Evolutionary conservation across 64 coral and sea anemone genomes (phyloP).

Genomic region (Acropora yongei): DNA sequence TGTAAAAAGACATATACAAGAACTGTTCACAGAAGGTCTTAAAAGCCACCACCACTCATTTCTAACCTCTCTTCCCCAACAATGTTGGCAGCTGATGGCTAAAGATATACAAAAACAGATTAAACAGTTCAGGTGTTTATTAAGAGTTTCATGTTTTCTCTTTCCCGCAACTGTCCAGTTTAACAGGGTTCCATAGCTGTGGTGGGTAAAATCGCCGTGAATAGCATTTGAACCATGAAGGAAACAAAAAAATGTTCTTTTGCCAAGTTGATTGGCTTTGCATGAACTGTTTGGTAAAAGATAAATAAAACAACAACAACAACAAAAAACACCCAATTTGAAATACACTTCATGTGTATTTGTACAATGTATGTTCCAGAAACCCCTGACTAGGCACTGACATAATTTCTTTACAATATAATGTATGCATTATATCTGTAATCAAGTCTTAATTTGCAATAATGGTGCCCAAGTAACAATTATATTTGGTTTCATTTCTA

Average conservation of each 20-base stretch:
- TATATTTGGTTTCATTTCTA: slow-evolving; percentile 18
- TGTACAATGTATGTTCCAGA: slow-evolving; percentile 20
- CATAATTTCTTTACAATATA: slow-evolving; percentile 12
- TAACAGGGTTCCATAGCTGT: slow-evolving; percentile 13
- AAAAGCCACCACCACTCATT: slow-evolving; percentile 17
- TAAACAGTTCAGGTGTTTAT: slow-evolving; percentile 10
- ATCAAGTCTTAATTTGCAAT: slow-evolving; percentile 14
- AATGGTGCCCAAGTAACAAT: slow-evolving; percentile 5
- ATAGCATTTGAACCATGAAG: not conserved
- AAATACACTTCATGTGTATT: not conserved
- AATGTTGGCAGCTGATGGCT: not conserved
- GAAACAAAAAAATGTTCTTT: slow-evolving; percentile 5
- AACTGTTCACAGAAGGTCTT: not conserved
- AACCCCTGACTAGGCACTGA: not conserved
- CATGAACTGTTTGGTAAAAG: not conserved
- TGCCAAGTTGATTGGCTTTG: slow-evolving; percentile 23
- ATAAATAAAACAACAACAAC: not conserved
- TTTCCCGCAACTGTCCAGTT: slow-evolving; percentile 11
- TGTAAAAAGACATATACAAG: not conserved
- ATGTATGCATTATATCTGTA: slow-evolving; percentile 13
- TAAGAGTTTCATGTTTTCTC: slow-evolving; percentile 4
- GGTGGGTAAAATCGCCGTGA: slow-evolving; percentile 10
- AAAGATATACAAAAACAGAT: slow-evolving; percentile 14
- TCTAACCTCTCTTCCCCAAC: slow-evolving; percentile 3
- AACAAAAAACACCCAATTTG: not conserved